phyloP scores from a whole-genome alignment of 2,797 vertebrate species.

The Etheostoma nigrum region DNA sequence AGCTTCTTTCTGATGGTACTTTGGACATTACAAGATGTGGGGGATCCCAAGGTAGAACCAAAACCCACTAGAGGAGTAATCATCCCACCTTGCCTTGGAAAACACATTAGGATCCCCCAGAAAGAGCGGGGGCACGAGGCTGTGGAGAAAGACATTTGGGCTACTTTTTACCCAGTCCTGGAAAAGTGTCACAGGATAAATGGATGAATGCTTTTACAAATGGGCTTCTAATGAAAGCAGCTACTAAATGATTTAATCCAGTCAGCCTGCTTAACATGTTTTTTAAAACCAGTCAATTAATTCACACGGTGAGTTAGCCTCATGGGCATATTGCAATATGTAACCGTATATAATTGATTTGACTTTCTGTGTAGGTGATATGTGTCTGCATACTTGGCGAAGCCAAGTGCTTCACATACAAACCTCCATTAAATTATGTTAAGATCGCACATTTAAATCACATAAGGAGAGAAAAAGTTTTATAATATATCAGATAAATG shows the following conservation, averaged over 20 bases:
- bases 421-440: conserved; percentile 8
- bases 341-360: neutral
- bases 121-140: neutral
- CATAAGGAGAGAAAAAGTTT: neutral
- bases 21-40: neutral
- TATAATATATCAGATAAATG: neutral
- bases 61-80: neutral
- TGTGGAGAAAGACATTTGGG: neutral
- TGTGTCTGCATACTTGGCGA: neutral
- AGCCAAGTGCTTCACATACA: conserved; percentile 28
- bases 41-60: neutral
- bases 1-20: neutral
- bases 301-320: conserved; percentile 2
- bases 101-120: neutral
- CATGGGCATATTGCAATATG: neutral
- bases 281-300: neutral
- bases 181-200: neutral
- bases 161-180: neutral
- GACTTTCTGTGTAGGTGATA: neutral
- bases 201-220: neutral
- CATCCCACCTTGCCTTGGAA: neutral
- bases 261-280: neutral
- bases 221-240: conserved; percentile 14
- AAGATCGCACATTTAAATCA: neutral
- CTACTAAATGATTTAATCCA: neutral